These are phyloP conservation scores for Prietella phreatophila DNA, from an alignment of 2,113 vertebrate species.

Conservation along the genomic window DNA sequence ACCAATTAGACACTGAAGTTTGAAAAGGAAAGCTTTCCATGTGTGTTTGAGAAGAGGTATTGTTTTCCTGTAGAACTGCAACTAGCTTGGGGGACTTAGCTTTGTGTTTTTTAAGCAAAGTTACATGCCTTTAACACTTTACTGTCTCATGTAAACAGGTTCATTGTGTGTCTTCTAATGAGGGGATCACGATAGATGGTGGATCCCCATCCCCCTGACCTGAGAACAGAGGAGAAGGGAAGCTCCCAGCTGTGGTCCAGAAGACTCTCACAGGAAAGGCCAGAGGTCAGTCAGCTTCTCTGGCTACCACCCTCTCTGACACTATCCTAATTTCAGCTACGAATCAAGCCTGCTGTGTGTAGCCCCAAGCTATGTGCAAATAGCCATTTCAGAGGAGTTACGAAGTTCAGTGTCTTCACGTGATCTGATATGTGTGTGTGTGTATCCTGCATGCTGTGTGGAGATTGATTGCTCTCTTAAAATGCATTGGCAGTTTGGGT, in stretches of 20 bases:
- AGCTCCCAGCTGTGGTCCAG: conserved; percentile 43
- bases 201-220: conserved; percentile 32
- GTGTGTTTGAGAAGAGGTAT: neutral
- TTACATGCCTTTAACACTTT: neutral
- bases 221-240: conserved; percentile 35
- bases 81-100: neutral
- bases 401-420: conserved; percentile 27
- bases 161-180: conserved; percentile 36
- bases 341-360: conserved; percentile 17
- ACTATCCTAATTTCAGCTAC: conserved; percentile 34
- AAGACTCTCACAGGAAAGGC: conserved; percentile 23
- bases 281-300: conserved; percentile 36
- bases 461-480: conserved; percentile 71
- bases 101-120: neutral
- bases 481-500: conserved; percentile 64
- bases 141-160: conserved; percentile 30
- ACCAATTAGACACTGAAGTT: conserved; percentile 56
- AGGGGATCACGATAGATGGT: neutral
- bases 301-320: conserved; percentile 18
- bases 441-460: conserved; percentile 60
- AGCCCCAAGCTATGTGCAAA: conserved; percentile 25
- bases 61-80: neutral
- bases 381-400: conserved; percentile 27
- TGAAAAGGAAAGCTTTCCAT: conserved; percentile 44
- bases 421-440: conserved; percentile 15